Evolutionary conservation across 2,888 invertebrate species (phyloP), one percentile per base, ranked within the genome.

Genomic region (Apotomis turbidana): DNA sequence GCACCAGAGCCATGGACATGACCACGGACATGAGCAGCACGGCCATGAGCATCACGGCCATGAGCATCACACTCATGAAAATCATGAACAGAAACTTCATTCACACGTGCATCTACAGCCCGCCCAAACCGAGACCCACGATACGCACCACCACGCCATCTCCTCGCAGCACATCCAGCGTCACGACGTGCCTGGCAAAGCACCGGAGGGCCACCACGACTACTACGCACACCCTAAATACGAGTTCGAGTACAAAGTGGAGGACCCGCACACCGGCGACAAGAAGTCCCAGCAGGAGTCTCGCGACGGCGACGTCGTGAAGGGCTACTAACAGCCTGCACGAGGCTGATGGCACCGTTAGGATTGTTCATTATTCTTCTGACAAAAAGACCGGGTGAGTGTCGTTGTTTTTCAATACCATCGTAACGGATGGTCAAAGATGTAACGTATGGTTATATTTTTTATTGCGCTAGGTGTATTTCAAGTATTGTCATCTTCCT

Each of bases 261-360:
- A 87, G 74, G 94, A 94, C 76, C 89, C 87, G 0, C 93, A 94
- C 76, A 93, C 93, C 51, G 93, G 91, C 4, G 94, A 94, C 85
- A 85, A 89, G 78, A 94, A 94, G 82, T 88, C 86, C 76, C 94
- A 94, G 80, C 84, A 88, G 68, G 94, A 94, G 82, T 81, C 86
- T 70, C 87, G 90, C 59, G 91, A 93, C 84, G 95, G 95, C 0
- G 91, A 95, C 78, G 89, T 88, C 55, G 94, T 95, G 71, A 90
- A 93, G 81, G 95, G 95, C 52, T 91, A 93, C 78, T 95, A 95
- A 95, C 83, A 90, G 89, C 68, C 82, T 94, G 68, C 88, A 91
- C 76, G 92, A 94, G 78, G 89, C 92, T 55, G 92, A 64, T 12
- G 64, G 64, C 64, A 54, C 64, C 27, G 41, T 54, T 52, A 74